Conservation (phyloP, 2,113 vertebrate genomes). For the Centropristis striata region DNA sequence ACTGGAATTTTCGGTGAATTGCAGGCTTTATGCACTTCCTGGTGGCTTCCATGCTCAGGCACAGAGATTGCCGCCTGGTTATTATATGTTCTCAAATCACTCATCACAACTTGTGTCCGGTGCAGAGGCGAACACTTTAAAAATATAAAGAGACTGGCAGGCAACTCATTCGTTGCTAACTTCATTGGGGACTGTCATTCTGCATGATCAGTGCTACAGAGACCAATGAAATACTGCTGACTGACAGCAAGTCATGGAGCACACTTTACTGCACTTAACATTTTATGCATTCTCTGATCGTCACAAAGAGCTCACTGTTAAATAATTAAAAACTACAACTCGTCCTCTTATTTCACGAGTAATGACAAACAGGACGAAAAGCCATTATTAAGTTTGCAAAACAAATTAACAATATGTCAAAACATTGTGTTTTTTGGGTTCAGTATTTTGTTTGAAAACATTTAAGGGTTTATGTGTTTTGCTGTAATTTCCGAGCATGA, state of each 20-base stretch:
- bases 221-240: not conserved
- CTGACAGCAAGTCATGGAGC: not conserved
- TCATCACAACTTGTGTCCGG: no score
- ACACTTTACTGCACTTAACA: not conserved
- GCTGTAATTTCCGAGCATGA: constrained; percentile 28
- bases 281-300: not conserved
- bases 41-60: no score
- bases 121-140: no score
- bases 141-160: no score
- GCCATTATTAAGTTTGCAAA: not conserved
- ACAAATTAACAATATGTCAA: not conserved
- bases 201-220: not conserved
- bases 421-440: not conserved
- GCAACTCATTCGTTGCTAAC: not conserved
- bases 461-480: constrained; percentile 28
- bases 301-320: not conserved
- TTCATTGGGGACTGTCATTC: not conserved
- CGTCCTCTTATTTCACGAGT: not conserved
- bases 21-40: no score
- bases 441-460: not conserved
- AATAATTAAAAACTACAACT: not conserved
- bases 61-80: no score
- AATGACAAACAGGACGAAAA: not conserved
- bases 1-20: no score
- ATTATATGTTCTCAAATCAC: no score